Evolutionary conservation across 2,797 vertebrate genomes (phyloP), one percentile per base, ranked within the genome.

Genomic region (Mormyrops attenuatus): DNA sequence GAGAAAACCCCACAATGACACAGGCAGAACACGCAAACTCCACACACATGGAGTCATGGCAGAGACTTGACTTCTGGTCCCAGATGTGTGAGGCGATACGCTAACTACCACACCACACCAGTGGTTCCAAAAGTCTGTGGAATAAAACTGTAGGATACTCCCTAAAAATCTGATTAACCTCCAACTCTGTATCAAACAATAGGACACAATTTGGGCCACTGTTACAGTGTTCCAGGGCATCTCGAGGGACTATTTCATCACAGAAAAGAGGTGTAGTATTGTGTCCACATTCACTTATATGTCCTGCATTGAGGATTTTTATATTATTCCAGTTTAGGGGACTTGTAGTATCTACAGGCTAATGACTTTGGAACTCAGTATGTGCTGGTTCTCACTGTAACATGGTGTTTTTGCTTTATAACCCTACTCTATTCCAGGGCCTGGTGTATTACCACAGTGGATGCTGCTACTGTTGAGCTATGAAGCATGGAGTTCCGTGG

Each of bases 271-370:
- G 2, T 50, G n/a, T 6, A 85, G 22, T 30, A 85, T 30, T 55
- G 11, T 50, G 22, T 73, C 22, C 26, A 87, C 34, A 55, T 30
- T 89, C 55, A 91, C 89, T 89, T 50, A 88, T 77, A 20, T 89
- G 15, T 80, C 73, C 73, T 80, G 73, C 38, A 80, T 44, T 41
- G 17, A 80, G 38, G 13, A 44, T 80, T n/a, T n/a, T 44, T n/a
- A n/a, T 41, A 80, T 44, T 44, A 44, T 41, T n/a, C 34, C 5
- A 80, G 17, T 6, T 20, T 80, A 44, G 17, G 17, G 38, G 1
- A 44, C 5, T 38, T 41, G 34, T 80, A 80, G 73, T 80, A 80
- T 44, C 73, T n/a, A 80, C 73, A 80, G 38, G 17, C 34, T 38
- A 34, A 17, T 26, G 15, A 2, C 34, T 80, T 5, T 69, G 63